A percentile compares a stretch with the other conserved stretches of the same genome.
Evolutionary conservation across 2,797 vertebrate genomes (phyloP).

Genomic region (Cirrhinus mrigala): DNA sequence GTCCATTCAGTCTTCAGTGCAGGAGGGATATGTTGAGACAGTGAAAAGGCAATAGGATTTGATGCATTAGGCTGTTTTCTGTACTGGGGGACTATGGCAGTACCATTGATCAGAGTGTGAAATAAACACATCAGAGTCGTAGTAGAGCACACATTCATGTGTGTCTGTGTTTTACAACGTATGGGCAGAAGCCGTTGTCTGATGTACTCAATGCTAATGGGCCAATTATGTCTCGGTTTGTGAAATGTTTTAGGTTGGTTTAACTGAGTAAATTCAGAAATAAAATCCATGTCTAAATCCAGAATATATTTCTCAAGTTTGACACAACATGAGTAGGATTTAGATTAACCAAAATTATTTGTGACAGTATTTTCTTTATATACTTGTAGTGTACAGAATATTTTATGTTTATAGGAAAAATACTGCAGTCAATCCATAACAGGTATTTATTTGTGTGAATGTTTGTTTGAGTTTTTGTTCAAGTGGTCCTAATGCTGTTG

Average conservation of each 20-base stretch:
- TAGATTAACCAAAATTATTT: not conserved
- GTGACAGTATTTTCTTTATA: not conserved
- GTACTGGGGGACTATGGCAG: not conserved
- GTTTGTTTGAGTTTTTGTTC: slow-evolving; percentile 4
- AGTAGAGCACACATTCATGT: not conserved
- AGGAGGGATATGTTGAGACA: not conserved
- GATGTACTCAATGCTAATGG: not conserved
- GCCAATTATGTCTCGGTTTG: not conserved
- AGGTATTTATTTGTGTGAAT: slow-evolving; percentile 19
- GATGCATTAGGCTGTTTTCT: slow-evolving; percentile 21
- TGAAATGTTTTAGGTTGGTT: not conserved
- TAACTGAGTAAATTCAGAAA: not conserved
- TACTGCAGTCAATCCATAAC: not conserved
- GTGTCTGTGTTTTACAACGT: slow-evolving; percentile 8
- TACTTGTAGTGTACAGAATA: too few species aligned
- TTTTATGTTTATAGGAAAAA: not conserved
- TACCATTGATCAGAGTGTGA: slow-evolving; percentile 10
- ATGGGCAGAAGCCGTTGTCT: slow-evolving; percentile 13
- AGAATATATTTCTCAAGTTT: not conserved
- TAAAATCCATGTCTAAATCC: not conserved
- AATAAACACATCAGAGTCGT: slow-evolving; percentile 39
- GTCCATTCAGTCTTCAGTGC: not conserved
- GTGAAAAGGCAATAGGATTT: not conserved
- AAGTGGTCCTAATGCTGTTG: not conserved
- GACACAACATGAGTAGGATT: not conserved